These are phyloP conservation scores for Drosophila triauraria DNA, from an alignment of 1,140 invertebrate species.

Conservation along the genomic window DNA sequence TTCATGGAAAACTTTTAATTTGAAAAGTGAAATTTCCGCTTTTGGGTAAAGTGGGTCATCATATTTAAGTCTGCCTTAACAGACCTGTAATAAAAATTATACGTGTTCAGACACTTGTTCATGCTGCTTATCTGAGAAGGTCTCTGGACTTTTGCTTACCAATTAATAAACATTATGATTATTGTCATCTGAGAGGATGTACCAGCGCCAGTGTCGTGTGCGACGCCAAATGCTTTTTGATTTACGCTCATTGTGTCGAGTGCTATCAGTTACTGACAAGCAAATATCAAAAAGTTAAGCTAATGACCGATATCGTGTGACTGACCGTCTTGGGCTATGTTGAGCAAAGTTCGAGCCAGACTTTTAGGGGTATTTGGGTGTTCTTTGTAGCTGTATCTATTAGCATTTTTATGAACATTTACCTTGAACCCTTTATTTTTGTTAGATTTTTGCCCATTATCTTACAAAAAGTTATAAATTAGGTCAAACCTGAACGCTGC, in stretches of 20 bases:
- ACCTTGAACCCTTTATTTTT: background rate
- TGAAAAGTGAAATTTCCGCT: constrained; percentile 44
- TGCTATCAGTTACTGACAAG: constrained; percentile 51
- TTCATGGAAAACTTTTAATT: constrained; percentile 36
- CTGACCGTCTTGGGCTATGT: constrained; percentile 14
- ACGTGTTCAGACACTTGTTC: constrained; percentile 1
- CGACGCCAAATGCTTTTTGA: constrained; percentile 42
- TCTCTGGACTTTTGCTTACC: constrained; percentile 31
- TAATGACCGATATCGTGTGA: constrained; percentile 62
- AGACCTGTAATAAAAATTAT: background rate
- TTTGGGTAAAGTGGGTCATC: constrained; percentile 28
- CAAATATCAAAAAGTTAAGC: constrained; percentile 45
- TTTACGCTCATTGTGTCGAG: constrained; percentile 30
- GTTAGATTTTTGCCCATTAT: background rate
- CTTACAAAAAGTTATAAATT: no score
- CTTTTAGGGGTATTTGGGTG: background rate
- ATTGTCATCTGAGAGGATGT: constrained; percentile 36
- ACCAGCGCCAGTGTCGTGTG: constrained; percentile 11
- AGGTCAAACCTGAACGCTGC: no score
- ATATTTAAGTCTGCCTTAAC: background rate
- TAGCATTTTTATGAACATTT: background rate
- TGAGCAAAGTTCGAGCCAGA: constrained; percentile 4
- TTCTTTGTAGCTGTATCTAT: background rate
- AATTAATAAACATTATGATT: constrained; percentile 61
- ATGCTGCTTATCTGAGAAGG: constrained; percentile 29